Evolutionary conservation across 2,113 vertebrate genomes (phyloP).

Genomic region (Orientallactaga bullata): DNA sequence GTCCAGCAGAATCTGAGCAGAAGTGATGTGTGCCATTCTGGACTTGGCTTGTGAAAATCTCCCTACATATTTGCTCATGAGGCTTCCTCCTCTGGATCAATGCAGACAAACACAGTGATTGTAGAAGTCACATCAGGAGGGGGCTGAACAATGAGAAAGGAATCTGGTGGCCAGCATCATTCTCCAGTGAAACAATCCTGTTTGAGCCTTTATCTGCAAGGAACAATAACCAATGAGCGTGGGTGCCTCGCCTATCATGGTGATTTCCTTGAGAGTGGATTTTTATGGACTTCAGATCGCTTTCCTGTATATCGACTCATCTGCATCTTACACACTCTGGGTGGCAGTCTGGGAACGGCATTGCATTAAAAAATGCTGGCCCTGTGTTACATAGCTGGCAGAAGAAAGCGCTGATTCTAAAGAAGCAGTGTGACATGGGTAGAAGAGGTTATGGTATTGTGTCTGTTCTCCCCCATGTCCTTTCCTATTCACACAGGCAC

Average conservation of each 20-base stretch:
- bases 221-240: not conserved
- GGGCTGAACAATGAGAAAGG: not conserved
- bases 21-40: not conserved
- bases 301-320: not conserved
- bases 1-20: not conserved
- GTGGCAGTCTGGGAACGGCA: conserved; percentile 39
- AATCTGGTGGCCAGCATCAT: not conserved
- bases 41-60: not conserved
- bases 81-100: not conserved
- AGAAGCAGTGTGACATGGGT: not conserved
- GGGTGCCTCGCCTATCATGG: not conserved
- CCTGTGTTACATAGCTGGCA: not conserved
- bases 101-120: not conserved
- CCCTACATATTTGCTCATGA: not conserved
- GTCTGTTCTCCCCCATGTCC: not conserved
- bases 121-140: not conserved
- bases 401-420: not conserved
- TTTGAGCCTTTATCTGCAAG: not conserved
- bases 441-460: not conserved
- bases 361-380: not conserved
- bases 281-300: conserved; percentile 1
- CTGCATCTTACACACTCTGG: conserved; percentile 41
- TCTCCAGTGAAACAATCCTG: not conserved
- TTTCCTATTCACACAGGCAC: not conserved
- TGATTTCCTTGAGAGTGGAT: not conserved